These are phyloP conservation scores for Allophyes oxyacanthae DNA, from an alignment of 2,888 invertebrate species.

Conservation along the genomic window DNA sequence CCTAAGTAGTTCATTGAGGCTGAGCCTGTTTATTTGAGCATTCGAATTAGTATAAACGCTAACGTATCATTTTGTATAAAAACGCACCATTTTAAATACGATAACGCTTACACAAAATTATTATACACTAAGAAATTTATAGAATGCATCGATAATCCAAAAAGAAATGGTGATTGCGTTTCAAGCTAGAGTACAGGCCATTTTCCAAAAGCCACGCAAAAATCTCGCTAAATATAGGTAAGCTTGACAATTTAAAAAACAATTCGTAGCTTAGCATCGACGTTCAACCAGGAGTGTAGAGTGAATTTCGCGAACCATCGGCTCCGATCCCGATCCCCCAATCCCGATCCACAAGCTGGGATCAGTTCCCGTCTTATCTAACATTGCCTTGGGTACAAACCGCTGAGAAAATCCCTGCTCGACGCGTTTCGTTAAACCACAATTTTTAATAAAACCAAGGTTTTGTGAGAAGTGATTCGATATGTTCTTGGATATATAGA, in stretches of 20 bases:
- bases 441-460: constrained; percentile 52
- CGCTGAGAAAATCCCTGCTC: constrained; percentile 44
- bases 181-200: neutral
- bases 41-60: too few species aligned
- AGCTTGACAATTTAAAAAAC: constrained; percentile 42
- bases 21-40: too few species aligned
- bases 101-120: too few species aligned
- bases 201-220: constrained; percentile 1
- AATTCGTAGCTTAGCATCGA: constrained; percentile 38
- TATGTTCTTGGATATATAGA: neutral
- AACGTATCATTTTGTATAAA: too few species aligned
- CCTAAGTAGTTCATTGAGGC: too few species aligned
- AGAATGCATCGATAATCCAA: too few species aligned
- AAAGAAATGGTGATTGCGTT: neutral
- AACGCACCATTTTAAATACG: too few species aligned
- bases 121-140: too few species aligned
- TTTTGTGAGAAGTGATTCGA: constrained; percentile 23
- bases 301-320: constrained; percentile 56
- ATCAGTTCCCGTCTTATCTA: constrained; percentile 78
- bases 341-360: constrained; percentile 60
- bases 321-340: constrained; percentile 43
- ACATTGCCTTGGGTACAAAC: constrained; percentile 71
- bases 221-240: constrained; percentile 20
- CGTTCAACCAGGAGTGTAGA: constrained; percentile 43
- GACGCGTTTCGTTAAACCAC: constrained; percentile 26